phyloP scores from a whole-genome alignment of 1,140 invertebrate species.

The Drosophila takahashii region DNA sequence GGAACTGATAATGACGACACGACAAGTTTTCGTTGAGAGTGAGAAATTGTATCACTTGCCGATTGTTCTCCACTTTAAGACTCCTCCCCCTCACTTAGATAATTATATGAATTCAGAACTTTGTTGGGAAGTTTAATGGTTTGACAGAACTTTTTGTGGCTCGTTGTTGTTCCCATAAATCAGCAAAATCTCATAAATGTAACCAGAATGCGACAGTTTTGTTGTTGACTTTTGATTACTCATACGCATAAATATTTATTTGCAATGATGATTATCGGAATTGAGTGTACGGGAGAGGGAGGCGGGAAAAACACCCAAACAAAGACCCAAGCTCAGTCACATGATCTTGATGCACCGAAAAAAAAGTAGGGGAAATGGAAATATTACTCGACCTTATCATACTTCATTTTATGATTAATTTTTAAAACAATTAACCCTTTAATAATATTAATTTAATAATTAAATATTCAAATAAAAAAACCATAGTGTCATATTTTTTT shows the following conservation, averaged over 20 bases:
- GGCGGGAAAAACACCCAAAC: not conserved
- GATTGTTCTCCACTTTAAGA: conserved; percentile 30
- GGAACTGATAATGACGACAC: conserved; percentile 66
- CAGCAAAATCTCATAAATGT: conserved; percentile 23
- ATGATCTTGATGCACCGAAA: conserved; percentile 23
- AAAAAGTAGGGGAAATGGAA: not conserved
- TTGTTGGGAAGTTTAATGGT: conserved; percentile 25
- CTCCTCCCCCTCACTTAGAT: conserved; percentile 27
- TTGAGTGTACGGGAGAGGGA: not conserved
- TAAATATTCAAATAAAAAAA: not conserved
- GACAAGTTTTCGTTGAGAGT: conserved; percentile 45
- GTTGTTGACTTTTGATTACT: conserved; percentile 41
- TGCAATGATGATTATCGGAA: conserved; percentile 47
- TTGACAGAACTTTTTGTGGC: not conserved
- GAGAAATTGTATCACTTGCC: conserved; percentile 40
- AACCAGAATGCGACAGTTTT: conserved; percentile 19
- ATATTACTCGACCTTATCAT: too few species aligned
- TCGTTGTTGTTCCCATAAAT: conserved; percentile 21
- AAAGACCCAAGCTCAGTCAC: conserved; percentile 37
- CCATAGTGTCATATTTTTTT: too few species aligned
- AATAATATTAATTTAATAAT: not conserved
- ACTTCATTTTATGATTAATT: too few species aligned
- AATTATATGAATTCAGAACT: conserved; percentile 40
- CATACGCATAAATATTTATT: conserved; percentile 74
- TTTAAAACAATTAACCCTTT: not conserved